These are phyloP conservation scores for Thunnus albacares DNA, from an alignment of 2,797 vertebrate genomes.

Conservation along the genomic window DNA sequence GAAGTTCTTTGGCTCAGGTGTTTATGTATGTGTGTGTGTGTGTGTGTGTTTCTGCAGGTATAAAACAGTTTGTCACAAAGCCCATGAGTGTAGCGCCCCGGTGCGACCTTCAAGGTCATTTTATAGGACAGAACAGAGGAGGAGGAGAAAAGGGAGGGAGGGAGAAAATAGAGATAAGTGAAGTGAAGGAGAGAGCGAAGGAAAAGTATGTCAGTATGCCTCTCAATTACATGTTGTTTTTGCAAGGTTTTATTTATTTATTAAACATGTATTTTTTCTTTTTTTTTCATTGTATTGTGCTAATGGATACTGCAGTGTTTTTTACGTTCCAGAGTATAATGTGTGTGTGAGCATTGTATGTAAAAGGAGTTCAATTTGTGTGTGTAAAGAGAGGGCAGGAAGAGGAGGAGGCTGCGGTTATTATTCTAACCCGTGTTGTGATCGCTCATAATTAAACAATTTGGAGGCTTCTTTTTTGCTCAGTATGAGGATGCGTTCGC, in stretches of 20 bases:
- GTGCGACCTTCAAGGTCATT: constrained; percentile 77
- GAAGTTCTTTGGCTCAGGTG: neutral
- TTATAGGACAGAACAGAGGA: constrained; percentile 66
- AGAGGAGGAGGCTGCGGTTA: neutral
- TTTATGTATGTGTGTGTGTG: constrained; percentile 24
- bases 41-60: constrained; percentile 59
- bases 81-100: constrained; percentile 46
- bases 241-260: neutral
- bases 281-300: neutral
- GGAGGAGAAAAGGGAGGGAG: constrained; percentile 18
- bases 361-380: constrained; percentile 5
- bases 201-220: constrained; percentile 44
- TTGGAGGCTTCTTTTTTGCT: constrained; percentile 23
- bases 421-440: constrained; percentile 16
- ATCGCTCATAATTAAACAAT: constrained; percentile 26
- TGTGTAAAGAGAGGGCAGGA: neutral
- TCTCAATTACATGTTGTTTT: constrained; percentile 10
- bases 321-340: neutral
- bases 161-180: constrained; percentile 29
- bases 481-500: neutral
- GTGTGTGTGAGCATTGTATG: neutral
- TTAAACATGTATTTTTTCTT: neutral
- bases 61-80: constrained; percentile 60
- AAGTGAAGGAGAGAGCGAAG: constrained; percentile 30
- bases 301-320: neutral